Evolutionary conservation across 2,113 vertebrate genomes (phyloP), one percentile per base, ranked within the genome.

Genomic region (Microtus montanus): DNA sequence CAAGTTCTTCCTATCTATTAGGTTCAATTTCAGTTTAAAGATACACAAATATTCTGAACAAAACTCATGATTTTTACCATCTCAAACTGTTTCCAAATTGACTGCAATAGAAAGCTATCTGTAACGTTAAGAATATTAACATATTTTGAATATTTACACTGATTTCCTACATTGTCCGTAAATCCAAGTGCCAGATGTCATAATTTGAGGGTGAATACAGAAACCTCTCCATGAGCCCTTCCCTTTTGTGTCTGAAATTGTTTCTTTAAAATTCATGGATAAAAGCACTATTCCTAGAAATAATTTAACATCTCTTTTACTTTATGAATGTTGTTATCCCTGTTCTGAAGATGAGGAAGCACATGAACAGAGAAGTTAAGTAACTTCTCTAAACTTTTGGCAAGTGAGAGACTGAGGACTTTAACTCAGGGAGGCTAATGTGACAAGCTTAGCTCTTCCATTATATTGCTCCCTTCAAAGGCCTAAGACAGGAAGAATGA

Each of bases 241-340:
- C 2, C 38, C 86, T 84, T 22, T 15, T 63, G 26, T 47, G 52
- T 52, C 26, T 95, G n/a, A 96, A 93, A 86, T 92, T 80, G 15
- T 93, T 83, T 35, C 52, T 17, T 85, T 93, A 96, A 94, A 97
- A 90, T 82, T 85, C 47, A 96, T 19, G 74, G 26, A 83, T 74
- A 64, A 93, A 80, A 11, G 17, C 15, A 80, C 35, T 89, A 82
- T 90, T 26, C 19, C 35, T 70, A 96, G 63, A 94, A 94, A 91
- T 74, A 68, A 85, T 70, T 78, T 74, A 14, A 41, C 70, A 54
- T 80, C 33, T 66, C 17, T 93, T 5, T 92, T 92, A 84, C 26
- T 82, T 3, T 90, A 12, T 52, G 6, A 96, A 93, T 64, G 6
- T 13, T 74, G 83, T 92, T 89, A 87, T 79, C 91, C n/a, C 47